Evolutionary conservation across 2,113 vertebrate genomes (phyloP).

Genomic region (Poicephalus gulielmi): DNA sequence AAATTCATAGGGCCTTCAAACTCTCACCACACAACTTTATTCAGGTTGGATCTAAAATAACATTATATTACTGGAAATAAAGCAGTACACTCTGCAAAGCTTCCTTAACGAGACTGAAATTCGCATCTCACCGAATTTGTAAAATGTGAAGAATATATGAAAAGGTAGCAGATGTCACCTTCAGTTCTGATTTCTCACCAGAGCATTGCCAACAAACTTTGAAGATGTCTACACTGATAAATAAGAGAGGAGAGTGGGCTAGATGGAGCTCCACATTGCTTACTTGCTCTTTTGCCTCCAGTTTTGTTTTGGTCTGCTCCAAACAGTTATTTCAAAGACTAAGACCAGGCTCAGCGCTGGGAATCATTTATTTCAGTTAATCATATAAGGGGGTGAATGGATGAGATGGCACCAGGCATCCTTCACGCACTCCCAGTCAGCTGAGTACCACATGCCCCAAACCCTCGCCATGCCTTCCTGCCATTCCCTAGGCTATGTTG

Average conservation of each 20-base stretch:
- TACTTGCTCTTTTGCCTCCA: background rate
- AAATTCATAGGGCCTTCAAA: background rate
- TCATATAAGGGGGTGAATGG: background rate
- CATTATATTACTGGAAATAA: background rate
- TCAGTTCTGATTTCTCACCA: background rate
- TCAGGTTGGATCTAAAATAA: background rate
- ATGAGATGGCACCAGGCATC: background rate
- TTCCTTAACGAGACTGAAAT: background rate
- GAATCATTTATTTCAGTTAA: background rate
- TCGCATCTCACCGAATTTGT: background rate
- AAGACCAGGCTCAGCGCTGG: background rate
- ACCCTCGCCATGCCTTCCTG: background rate
- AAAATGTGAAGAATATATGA: background rate
- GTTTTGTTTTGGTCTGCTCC: background rate
- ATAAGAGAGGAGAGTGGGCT: background rate
- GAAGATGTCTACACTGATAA: background rate
- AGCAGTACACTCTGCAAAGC: background rate
- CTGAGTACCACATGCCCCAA: background rate
- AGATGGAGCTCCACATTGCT: background rate
- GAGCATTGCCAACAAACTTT: background rate
- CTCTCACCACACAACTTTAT: background rate
- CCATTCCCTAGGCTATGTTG: background rate
- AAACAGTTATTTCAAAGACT: background rate
- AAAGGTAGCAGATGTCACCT: conserved; percentile 13
- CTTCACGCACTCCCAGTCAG: background rate